phyloP scores from a whole-genome alignment of 2,797 vertebrate species.

The Melanotaenia nigrans region DNA sequence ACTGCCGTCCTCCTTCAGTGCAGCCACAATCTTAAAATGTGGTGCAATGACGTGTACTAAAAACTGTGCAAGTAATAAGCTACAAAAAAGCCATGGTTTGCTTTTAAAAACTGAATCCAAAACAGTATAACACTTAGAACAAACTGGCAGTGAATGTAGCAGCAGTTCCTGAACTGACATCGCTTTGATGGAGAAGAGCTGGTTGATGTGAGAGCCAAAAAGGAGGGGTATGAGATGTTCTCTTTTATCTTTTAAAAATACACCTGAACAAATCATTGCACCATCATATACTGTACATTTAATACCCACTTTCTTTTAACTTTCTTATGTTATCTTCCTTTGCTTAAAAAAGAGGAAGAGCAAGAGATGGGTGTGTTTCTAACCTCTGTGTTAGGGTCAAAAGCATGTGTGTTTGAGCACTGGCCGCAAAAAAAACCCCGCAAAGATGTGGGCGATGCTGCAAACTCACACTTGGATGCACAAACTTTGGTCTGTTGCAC shows the following conservation, averaged over 20 bases:
- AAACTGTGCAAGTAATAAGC: background rate
- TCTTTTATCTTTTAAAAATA: background rate
- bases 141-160: constrained; percentile 16
- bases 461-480: constrained; percentile 20
- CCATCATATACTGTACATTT: background rate
- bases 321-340: background rate
- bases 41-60: constrained; percentile 4
- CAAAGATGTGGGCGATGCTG: constrained; percentile 28
- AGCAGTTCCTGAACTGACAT: constrained; percentile 10
- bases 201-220: constrained; percentile 25
- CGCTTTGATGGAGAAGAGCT: constrained; percentile 12
- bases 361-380: constrained; percentile 18
- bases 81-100: constrained; percentile 6
- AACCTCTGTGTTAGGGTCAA: constrained; percentile 3
- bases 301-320: background rate
- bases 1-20: background rate
- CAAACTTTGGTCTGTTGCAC: background rate
- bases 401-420: constrained; percentile 12
- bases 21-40: constrained; percentile 24
- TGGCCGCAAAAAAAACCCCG: constrained; percentile 20
- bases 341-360: constrained; percentile 6
- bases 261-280: constrained; percentile 7
- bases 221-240: constrained; percentile 11
- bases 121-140: constrained; percentile 10
- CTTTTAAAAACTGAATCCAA: constrained; percentile 6